Conservation (phyloP, 2,113 vertebrate genomes). For the Ictidomys tridecemlineatus region DNA sequence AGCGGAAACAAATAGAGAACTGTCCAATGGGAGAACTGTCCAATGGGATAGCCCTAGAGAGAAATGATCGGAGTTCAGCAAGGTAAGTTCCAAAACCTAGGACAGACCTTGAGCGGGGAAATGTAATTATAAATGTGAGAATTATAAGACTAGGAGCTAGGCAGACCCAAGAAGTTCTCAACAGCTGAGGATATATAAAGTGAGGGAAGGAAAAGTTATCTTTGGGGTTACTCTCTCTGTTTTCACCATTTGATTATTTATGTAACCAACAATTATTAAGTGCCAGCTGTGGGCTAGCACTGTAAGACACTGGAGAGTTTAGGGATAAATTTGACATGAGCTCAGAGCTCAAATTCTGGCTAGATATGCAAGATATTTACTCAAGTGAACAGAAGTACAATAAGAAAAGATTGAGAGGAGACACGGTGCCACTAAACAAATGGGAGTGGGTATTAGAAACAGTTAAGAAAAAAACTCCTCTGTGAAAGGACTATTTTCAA, state of each 20-base stretch:
- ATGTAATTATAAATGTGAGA: neutral
- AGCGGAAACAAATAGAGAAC: neutral
- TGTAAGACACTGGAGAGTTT: neutral
- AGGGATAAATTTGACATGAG: slow-evolving; percentile 18
- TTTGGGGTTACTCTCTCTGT: neutral
- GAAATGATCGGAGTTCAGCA: neutral
- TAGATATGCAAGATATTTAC: neutral
- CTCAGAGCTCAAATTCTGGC: slow-evolving; percentile 5
- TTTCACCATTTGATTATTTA: neutral
- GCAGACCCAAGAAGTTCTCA: neutral
- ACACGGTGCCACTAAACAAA: neutral
- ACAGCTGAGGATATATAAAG: neutral
- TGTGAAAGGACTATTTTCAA: slow-evolving; percentile 25
- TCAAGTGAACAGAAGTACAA: neutral
- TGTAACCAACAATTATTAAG: neutral
- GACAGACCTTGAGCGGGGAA: neutral
- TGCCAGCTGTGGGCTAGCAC: neutral
- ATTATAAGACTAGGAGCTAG: neutral
- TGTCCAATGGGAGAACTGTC: neutral
- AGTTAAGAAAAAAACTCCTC: neutral
- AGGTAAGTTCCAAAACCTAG: neutral
- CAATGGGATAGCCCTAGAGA: neutral
- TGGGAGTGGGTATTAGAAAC: neutral
- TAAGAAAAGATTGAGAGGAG: neutral
- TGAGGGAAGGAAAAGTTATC: neutral